Evolutionary conservation across 1,140 invertebrate species (phyloP).

Genomic region (Mactra quadrangularis): DNA sequence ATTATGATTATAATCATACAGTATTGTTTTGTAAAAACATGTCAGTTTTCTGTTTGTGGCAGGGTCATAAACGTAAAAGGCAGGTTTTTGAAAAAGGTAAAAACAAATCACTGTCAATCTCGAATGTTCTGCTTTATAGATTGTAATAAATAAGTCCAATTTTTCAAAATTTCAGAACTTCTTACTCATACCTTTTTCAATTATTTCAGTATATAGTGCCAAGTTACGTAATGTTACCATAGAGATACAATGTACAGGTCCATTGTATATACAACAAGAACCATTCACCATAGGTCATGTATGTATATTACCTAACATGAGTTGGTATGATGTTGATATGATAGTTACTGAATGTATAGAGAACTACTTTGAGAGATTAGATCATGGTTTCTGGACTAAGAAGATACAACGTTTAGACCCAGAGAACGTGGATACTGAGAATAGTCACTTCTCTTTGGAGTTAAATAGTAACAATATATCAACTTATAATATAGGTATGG

Average conservation of each 20-base stretch:
- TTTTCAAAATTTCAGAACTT: too few relatives aligned
- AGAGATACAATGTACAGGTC: conserved; percentile 48
- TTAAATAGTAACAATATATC: conserved; percentile 73
- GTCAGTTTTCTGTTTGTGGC: too few relatives aligned
- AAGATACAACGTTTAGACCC: conserved; percentile 74
- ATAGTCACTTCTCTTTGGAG: conserved; percentile 72
- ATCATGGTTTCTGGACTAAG: conserved; percentile 77
- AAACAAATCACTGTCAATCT: too few relatives aligned
- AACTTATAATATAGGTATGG: conserved; percentile 77
- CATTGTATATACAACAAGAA: conserved; percentile 46
- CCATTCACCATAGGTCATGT: conserved; percentile 73
- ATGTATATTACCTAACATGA: conserved; percentile 64
- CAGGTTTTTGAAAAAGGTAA: too few relatives aligned
- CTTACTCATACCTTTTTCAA: not conserved
- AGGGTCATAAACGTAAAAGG: too few relatives aligned
- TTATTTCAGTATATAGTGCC: not conserved
- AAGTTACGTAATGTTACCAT: conserved; percentile 34
- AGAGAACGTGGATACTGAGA: conserved; percentile 57
- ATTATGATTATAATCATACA: too few relatives aligned
- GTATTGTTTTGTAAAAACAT: too few relatives aligned
- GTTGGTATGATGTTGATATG: conserved; percentile 77
- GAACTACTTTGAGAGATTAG: conserved; percentile 73
- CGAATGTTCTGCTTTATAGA: too few relatives aligned
- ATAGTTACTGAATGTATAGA: conserved; percentile 66
- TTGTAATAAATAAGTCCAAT: too few relatives aligned